These are phyloP conservation scores for Caenorhabditis becei DNA, from an alignment of 2,888 invertebrate genomes.

Conservation along the genomic window DNA sequence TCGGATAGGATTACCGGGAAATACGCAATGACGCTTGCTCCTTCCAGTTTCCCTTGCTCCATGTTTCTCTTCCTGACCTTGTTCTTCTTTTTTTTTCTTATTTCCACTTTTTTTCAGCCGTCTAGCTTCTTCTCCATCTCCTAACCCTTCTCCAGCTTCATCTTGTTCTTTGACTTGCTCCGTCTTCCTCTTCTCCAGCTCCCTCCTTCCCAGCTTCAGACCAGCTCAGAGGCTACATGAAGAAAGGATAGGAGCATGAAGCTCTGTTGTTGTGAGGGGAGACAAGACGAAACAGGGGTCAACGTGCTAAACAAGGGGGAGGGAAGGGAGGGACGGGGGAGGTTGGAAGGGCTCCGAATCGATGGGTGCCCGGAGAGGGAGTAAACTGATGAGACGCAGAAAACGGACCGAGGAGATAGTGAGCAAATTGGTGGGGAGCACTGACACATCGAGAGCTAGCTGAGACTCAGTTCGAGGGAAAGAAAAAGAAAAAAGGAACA, in stretches of 20 bases:
- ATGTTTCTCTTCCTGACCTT: conserved; percentile 19
- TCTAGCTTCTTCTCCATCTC: conserved; percentile 6
- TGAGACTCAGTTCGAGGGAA: conserved; percentile 15
- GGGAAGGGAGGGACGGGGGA: conserved; percentile 10
- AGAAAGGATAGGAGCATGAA: conserved; percentile 52
- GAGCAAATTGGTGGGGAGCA: conserved; percentile 55
- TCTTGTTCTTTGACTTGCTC: background rate
- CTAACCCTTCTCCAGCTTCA: conserved; percentile 8
- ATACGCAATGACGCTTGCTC: background rate
- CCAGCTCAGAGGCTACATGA: conserved; percentile 56
- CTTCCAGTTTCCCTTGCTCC: background rate
- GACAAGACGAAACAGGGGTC: conserved; percentile 60
- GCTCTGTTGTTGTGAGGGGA: conserved; percentile 53
- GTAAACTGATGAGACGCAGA: conserved; percentile 56
- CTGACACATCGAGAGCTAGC: conserved; percentile 31
- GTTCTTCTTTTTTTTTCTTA: conserved; percentile 29
- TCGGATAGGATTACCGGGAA: background rate
- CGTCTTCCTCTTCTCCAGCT: conserved; percentile 24
- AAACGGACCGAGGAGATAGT: conserved; percentile 52
- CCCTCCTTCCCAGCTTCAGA: conserved; percentile 30
- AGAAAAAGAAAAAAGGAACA: conserved; percentile 37
- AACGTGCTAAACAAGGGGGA: conserved; percentile 65
- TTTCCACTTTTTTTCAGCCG: conserved; percentile 1
- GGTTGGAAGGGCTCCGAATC: conserved; percentile 52
- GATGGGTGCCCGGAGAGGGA: conserved; percentile 36